Base-by-base conservation (phyloP, 2,888 invertebrate genomes). In the Tetragnatha montana region DNA sequence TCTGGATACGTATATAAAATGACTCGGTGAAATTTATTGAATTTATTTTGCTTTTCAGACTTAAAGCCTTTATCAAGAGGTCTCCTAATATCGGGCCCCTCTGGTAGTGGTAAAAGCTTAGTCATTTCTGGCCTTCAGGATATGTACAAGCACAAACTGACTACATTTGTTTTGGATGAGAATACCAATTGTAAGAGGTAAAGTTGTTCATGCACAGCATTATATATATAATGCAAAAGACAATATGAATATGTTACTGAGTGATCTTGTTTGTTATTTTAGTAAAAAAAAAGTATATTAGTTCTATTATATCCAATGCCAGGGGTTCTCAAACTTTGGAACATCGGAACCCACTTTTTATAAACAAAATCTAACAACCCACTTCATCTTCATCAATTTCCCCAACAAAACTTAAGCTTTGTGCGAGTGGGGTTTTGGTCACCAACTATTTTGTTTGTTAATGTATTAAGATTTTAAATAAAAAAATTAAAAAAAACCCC, bases 71-170 rank as follows among this genome's bases (percentile, higher is more conserved):
- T 21, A 47, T 73, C 90, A n/a, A 47, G 70, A 81, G 91, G 91
- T 10, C 88, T 91, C 22, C 47, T 92, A 14, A 70, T 92, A 7
- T 75, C 79, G 81, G 92, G 92, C 10, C 88, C 91, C 22, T 51
- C 91, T n/a, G 92, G 92, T 50, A 91, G 90, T 73, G 92, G 92
- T 47, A 92, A 92, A 91, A 92, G 81, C n/a, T 50, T 89, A 19
- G 60, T 89, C 22, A 79, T 88, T 14, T 81, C 86, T 19, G 90
- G 87, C 10, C 51, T 92, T 19, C 71, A 75, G 68, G 70, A 87
- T 60, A 81, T 87, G 81, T 93, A 81, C 79, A 35, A 71, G 47
- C 12, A 71, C 17, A 51, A 22, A 70, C 47, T 87, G 21, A 35
- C 81, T 22, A 47, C 76, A n/a, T 60, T 70, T 47, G 35, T 70